Conservation (phyloP, 2,888 invertebrate species). For the Lochmaea capreae region DNA sequence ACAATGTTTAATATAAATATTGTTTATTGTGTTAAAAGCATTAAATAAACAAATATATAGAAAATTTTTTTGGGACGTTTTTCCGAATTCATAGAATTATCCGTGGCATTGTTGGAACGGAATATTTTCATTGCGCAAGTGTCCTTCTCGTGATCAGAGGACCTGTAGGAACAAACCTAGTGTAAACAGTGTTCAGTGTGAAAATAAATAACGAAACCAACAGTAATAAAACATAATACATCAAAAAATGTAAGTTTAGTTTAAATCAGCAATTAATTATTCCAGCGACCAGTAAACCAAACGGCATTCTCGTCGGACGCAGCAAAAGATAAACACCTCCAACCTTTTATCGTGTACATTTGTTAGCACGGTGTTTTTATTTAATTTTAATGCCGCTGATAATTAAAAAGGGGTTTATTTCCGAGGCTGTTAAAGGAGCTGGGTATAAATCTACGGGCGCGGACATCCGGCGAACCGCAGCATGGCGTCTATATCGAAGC, state of each 20-base stretch:
- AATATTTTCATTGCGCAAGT: too few relatives aligned
- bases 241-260: neutral
- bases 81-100: too few relatives aligned
- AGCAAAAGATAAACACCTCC: constrained; percentile 33
- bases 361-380: constrained; percentile 34
- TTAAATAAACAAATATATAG: too few relatives aligned
- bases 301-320: constrained; percentile 30
- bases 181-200: too few relatives aligned
- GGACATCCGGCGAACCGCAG: constrained; percentile 55
- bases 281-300: neutral
- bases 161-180: too few relatives aligned
- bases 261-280: neutral
- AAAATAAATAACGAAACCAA: too few relatives aligned
- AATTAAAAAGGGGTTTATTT: constrained; percentile 57
- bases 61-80: too few relatives aligned
- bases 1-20: too few relatives aligned
- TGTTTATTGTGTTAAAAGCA: too few relatives aligned
- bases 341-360: constrained; percentile 33
- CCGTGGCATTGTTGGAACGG: too few relatives aligned
- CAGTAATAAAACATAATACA: neutral
- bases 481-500: constrained; percentile 59
- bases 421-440: constrained; percentile 14
- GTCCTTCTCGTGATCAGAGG: too few relatives aligned
- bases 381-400: constrained; percentile 56
- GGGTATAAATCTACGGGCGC: constrained; percentile 42